These are phyloP conservation scores for Syrista parreyssii DNA, from an alignment of 2,888 invertebrate genomes.

Conservation along the genomic window DNA sequence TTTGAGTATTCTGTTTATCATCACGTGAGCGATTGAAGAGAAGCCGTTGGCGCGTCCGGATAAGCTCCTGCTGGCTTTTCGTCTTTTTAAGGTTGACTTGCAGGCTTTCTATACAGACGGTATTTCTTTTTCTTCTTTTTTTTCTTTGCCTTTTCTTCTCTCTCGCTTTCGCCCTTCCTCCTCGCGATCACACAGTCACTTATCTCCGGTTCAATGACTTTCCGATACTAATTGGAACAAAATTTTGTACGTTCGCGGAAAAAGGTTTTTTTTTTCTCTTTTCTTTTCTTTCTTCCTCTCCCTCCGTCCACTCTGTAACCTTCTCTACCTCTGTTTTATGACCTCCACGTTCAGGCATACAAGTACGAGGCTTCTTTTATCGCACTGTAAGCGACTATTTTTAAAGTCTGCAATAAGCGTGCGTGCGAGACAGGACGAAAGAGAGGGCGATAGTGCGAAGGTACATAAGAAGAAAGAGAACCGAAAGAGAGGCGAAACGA, in stretches of 20 bases:
- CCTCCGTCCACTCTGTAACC: background rate
- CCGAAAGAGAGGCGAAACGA: background rate
- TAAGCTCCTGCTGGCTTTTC: background rate
- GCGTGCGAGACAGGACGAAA: background rate
- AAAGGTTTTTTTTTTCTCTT: background rate
- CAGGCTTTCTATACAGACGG: background rate
- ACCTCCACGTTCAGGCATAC: background rate
- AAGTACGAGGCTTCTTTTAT: background rate
- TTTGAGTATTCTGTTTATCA: background rate
- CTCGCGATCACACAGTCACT: background rate
- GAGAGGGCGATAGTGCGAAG: background rate
- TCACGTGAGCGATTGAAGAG: background rate
- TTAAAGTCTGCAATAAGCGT: background rate
- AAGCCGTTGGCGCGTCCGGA: background rate
- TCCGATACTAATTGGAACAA: background rate
- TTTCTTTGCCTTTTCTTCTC: background rate
- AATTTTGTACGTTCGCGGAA: background rate
- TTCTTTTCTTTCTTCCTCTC: no score
- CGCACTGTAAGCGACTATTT: background rate
- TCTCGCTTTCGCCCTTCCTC: background rate
- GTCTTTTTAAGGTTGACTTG: background rate
- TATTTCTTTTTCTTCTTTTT: background rate
- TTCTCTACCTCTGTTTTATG: background rate
- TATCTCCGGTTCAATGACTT: background rate
- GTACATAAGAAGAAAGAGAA: background rate